phyloP scores from a whole-genome alignment of 2,888 invertebrate genomes.

The Tanypteryx hageni region DNA sequence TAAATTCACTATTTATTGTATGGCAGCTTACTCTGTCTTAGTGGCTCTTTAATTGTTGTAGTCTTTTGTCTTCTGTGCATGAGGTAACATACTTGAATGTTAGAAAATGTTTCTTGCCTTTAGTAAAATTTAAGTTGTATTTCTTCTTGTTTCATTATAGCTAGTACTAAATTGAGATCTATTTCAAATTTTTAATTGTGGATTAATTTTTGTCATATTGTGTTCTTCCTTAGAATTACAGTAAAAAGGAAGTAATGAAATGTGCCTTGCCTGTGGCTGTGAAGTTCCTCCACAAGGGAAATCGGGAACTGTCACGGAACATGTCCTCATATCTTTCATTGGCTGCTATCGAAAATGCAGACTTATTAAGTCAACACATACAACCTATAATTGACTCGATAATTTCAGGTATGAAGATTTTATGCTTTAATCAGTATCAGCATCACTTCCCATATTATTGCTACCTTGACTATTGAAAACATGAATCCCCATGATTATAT shows the following conservation, averaged over 20 bases:
- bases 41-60: too few species aligned
- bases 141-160: neutral
- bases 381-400: constrained; percentile 94
- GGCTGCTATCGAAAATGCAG: constrained; percentile 94
- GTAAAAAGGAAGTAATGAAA: constrained; percentile 86
- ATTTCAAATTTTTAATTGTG: neutral
- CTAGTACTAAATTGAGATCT: neutral
- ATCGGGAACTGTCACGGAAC: constrained; percentile 91
- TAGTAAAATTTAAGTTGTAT: neutral
- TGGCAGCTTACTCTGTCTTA: too few species aligned
- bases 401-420: constrained; percentile 81
- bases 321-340: constrained; percentile 94
- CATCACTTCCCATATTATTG: neutral
- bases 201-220: constrained; percentile 24
- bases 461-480: neutral
- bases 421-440: constrained; percentile 5
- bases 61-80: too few species aligned
- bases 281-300: constrained; percentile 93
- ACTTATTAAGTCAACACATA: constrained; percentile 90
- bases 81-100: neutral
- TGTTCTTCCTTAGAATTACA: constrained; percentile 80
- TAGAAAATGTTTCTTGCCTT: neutral
- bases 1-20: too few species aligned
- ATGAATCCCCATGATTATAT: neutral
- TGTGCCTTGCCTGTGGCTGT: constrained; percentile 93